Percentiles rank a stretch among this genome's conserved stretches.
Evolutionary conservation across 2,113 vertebrate genomes (phyloP).

Genomic region (Scytalopus superciliaris): DNA sequence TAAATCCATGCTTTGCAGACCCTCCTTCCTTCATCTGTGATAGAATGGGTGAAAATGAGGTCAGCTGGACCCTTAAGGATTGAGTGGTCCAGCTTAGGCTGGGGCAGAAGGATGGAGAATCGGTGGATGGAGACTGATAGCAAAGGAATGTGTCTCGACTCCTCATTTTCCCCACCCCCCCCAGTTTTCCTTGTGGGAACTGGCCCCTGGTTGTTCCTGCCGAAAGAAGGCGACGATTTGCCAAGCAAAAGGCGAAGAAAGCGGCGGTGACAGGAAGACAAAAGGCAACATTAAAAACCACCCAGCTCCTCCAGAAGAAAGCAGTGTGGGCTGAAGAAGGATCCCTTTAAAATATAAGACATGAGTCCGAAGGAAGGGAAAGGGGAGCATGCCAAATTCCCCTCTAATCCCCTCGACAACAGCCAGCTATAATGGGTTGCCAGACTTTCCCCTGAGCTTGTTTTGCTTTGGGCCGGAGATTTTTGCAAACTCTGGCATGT

Average conservation of each 20-base stretch:
- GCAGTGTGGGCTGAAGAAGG: not conserved
- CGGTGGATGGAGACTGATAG: not conserved
- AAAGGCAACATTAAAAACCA: slow-evolving; percentile 54
- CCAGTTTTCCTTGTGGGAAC: not conserved
- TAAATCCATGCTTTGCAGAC: accelerated
- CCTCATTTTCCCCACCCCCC: not conserved
- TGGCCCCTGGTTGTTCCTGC: not conserved
- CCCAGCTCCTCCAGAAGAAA: slow-evolving; percentile 17
- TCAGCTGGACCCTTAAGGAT: not conserved
- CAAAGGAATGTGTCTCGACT: not conserved
- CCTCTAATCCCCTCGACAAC: slow-evolving; percentile 55
- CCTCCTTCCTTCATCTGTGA: accelerated
- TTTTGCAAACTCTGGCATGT: slow-evolving; percentile 38
- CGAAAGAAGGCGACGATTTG: not conserved
- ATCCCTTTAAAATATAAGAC: slow-evolving; percentile 44
- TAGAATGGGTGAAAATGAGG: not conserved
- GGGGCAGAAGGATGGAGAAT: not conserved
- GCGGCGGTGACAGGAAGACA: not conserved
- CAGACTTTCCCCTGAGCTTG: slow-evolving; percentile 41
- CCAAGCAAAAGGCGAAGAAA: not conserved
- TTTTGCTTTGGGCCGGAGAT: slow-evolving; percentile 29
- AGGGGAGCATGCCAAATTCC: slow-evolving; percentile 53
- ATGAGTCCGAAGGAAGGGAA: slow-evolving; percentile 14
- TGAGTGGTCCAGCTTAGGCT: not conserved
- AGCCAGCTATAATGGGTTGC: not conserved